A percentile compares a stretch with the other conserved stretches of the same genome.
phyloP scores from a whole-genome alignment of 1,140 invertebrate species.

The Thaumatotibia leucotreta region DNA sequence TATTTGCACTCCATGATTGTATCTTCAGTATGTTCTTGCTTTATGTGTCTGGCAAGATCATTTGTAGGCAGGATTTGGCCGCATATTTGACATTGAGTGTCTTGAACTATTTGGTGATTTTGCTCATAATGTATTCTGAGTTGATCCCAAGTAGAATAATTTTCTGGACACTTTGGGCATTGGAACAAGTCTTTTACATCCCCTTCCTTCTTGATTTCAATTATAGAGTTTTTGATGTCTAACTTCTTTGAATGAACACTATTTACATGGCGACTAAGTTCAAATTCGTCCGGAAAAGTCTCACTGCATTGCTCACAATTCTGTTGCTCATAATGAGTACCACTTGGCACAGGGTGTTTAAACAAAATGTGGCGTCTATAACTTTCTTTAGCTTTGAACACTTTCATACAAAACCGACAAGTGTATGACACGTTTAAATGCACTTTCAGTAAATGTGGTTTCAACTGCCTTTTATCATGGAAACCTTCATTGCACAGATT shows the following conservation, averaged over 20 bases:
- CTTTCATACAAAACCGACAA: conserved; percentile 54
- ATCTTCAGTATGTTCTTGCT: conserved; percentile 38
- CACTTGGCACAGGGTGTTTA: conserved; percentile 42
- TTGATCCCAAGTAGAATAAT: conserved; percentile 43
- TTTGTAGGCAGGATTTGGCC: conserved; percentile 49
- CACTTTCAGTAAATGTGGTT: conserved; percentile 59
- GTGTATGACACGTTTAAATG: conserved; percentile 64
- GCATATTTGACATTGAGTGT: conserved; percentile 64
- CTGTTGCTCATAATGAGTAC: conserved; percentile 30
- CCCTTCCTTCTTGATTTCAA: conserved; percentile 51
- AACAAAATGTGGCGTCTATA: conserved; percentile 54
- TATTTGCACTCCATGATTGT: conserved; percentile 45
- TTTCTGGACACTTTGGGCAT: conserved; percentile 58
- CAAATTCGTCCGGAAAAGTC: conserved; percentile 55
- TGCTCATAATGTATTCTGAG: conserved; percentile 53
- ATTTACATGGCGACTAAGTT: conserved; percentile 55
- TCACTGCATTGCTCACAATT: conserved; percentile 53
- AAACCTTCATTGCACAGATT: conserved; percentile 59
- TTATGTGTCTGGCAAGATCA: conserved; percentile 61
- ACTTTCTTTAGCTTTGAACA: conserved; percentile 64
- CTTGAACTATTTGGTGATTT: conserved; percentile 42
- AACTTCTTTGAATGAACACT: conserved; percentile 30
- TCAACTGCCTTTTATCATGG: conserved; percentile 55
- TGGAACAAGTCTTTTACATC: conserved; percentile 46
- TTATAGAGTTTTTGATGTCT: conserved; percentile 12